Evolutionary conservation across 2,888 invertebrate species (phyloP).

Genomic region (Chesias legatella): DNA sequence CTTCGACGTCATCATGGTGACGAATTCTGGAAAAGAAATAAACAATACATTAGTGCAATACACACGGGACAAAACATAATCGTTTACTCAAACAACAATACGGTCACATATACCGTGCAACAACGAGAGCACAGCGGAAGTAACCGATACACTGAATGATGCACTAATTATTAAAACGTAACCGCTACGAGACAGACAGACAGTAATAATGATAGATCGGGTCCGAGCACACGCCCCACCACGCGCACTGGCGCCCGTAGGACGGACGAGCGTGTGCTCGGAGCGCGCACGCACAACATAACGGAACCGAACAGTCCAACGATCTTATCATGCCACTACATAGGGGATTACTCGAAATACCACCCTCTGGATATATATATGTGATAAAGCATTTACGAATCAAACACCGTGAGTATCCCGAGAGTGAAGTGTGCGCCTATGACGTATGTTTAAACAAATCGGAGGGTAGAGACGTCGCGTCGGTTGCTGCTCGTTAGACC

Average conservation of each 20-base stretch:
- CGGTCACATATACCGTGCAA: constrained; percentile 46
- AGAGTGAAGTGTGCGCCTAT: constrained; percentile 15
- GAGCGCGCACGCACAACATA: constrained; percentile 42
- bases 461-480: constrained; percentile 6
- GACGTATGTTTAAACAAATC: constrained; percentile 6
- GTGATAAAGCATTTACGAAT: constrained; percentile 9
- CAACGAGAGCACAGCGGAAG: constrained; percentile 53
- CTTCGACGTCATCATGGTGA: constrained; percentile 99
- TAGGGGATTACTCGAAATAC: constrained; percentile 67
- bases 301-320: constrained; percentile 42
- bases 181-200: constrained; percentile 57
- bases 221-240: constrained; percentile 24
- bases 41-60: constrained; percentile 32
- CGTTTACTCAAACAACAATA: too few species aligned
- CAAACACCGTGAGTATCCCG: constrained; percentile 16
- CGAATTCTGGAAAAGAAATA: constrained; percentile 90
- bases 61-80: too few species aligned
- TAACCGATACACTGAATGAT: constrained; percentile 62
- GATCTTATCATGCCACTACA: constrained; percentile 70
- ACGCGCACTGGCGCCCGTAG: constrained; percentile 11
- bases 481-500: constrained; percentile 64
- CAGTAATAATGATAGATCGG: constrained; percentile 36
- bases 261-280: constrained; percentile 40
- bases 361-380: constrained; percentile 55
- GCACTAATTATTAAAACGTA: constrained; percentile 54